Evolutionary conservation across 2,113 vertebrate genomes (phyloP), one percentile per base, ranked within the genome.

Genomic region (Holacanthus passer): DNA sequence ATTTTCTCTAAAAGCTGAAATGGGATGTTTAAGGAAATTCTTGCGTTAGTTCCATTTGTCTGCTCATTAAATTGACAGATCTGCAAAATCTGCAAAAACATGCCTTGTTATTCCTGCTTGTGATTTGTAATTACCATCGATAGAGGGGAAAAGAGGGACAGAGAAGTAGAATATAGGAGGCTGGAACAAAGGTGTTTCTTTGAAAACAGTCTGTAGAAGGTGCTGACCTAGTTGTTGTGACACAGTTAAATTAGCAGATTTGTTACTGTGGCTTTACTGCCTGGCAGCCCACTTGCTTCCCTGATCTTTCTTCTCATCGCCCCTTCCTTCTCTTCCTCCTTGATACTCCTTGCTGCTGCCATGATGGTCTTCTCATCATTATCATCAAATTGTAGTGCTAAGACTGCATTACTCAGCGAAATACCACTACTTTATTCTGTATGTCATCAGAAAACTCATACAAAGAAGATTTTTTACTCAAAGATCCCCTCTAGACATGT

Each of bases 161-260:
- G 53, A 22, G 56, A 11, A 22, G 58, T 29, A 74, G 43, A n/a
- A 10, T 43, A 53, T 17, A 37, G 37, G 19, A 55, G 39, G n/a
- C 14, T 19, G 14, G 47, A 70, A 52, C 6, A 65, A 70, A 66
- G 35, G 64, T 82, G 79, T 69, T 74, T 82, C 50, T 71, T 24
- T 67, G 69, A 67, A 78, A 73, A 55, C 45, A 39, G 59, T 72
- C 10, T 78, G 45, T 16, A 43, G 19, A 80, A 24, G 52, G 65
- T 71, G 75, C 65, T 83, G 75, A 83, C 75, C 75, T 62, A 83
- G 37, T 80, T 79, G 80, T 53, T 87, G 67, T 72, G 60, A 72
- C 75, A 83, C 75, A 83, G 66, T 83, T 80, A 41, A 76, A 83
- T 83, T 45, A 53, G 52, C 20, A 17, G 45, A 71, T 79, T 66